A percentile compares a stretch with the other conserved stretches of the same genome.
Conservation (phyloP, 2,888 invertebrate species). For the Dryococelus australis region DNA sequence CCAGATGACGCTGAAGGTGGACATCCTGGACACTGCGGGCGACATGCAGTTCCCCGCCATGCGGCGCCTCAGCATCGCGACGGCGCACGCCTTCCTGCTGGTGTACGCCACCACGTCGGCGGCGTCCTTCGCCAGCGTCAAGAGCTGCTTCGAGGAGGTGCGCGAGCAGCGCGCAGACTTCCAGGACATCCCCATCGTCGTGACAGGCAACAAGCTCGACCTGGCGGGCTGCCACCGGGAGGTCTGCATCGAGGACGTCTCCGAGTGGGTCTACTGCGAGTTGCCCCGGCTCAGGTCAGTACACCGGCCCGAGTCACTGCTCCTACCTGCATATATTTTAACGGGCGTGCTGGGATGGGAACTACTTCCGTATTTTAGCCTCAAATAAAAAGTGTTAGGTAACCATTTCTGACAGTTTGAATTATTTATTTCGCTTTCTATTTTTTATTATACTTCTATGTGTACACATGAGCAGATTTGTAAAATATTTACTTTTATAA, state of each 20-base stretch:
- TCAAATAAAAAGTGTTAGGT: too few species aligned
- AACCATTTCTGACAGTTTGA: too few species aligned
- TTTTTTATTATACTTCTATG: too few species aligned
- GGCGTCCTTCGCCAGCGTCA: constrained; percentile 75
- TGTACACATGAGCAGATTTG: too few species aligned
- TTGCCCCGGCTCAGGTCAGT: constrained; percentile 72
- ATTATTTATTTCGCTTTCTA: too few species aligned
- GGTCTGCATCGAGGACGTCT: constrained; percentile 78
- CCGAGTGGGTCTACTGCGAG: constrained; percentile 82
- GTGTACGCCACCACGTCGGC: constrained; percentile 83
- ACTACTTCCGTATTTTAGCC: too few species aligned
- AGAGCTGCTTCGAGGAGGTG: constrained; percentile 82
- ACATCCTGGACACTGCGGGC: constrained; percentile 83
- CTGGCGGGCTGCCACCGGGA: constrained; percentile 73
- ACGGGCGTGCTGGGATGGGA: too few species aligned
- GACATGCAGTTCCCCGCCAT: constrained; percentile 92
- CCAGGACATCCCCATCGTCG: constrained; percentile 77
- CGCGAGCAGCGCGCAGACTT: constrained; percentile 80
- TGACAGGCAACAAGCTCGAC: constrained; percentile 87
- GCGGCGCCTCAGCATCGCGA: constrained; percentile 85
- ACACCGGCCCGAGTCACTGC: background rate
- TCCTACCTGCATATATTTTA: too few species aligned
- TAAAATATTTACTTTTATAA: too few species aligned
- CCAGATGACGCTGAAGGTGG: constrained; percentile 76
- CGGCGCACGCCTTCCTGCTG: constrained; percentile 86